A percentile compares a stretch with the other conserved stretches of the same genome.
phyloP scores from a whole-genome alignment of 2,113 vertebrate genomes.

The Fregata magnificens region DNA sequence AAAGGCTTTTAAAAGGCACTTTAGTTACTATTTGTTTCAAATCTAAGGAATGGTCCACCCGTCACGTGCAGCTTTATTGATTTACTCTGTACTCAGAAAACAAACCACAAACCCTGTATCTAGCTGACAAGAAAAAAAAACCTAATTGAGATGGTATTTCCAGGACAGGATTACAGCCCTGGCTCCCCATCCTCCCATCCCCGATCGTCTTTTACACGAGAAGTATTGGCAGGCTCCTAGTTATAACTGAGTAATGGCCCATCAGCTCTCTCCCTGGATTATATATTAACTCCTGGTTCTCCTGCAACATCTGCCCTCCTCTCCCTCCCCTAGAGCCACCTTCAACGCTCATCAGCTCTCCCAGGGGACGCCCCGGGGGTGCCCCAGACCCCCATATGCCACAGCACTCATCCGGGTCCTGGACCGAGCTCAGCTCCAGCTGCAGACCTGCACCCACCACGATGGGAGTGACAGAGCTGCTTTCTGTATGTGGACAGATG shows the following conservation, averaged over 20 bases:
- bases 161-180: background rate
- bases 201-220: fast-evolving
- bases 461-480: fast-evolving
- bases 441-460: background rate
- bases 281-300: background rate
- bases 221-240: background rate
- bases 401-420: background rate
- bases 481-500: fast-evolving
- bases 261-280: background rate
- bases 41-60: background rate
- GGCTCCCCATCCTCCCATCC: background rate
- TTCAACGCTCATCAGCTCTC: fast-evolving
- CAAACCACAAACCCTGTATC: background rate
- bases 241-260: background rate
- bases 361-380: background rate
- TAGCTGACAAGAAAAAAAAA: background rate
- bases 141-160: background rate
- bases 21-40: background rate
- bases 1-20: background rate
- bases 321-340: background rate
- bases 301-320: background rate
- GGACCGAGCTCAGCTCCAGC: fast-evolving
- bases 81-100: background rate
- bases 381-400: background rate
- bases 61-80: background rate